Percentiles rank a stretch among this genome's conserved stretches.
phyloP scores from a whole-genome alignment of 2,797 vertebrate genomes.

The Valencia hispanica region DNA sequence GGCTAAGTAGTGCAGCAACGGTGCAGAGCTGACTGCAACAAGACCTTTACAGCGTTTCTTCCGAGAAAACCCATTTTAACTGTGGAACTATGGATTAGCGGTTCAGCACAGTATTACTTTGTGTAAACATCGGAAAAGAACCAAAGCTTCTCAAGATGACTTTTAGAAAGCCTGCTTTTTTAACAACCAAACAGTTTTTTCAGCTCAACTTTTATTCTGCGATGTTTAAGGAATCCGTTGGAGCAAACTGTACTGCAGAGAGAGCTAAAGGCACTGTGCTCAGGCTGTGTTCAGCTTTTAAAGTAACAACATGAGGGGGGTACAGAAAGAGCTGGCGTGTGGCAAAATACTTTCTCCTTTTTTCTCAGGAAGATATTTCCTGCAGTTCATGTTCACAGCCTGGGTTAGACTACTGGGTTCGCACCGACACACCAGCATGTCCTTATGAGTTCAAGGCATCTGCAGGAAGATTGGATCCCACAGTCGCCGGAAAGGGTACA shows the following conservation, averaged over 20 bases:
- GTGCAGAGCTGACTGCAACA: background rate
- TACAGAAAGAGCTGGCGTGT: background rate
- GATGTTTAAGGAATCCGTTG: background rate
- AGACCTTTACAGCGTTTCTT: background rate
- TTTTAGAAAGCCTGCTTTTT: constrained; percentile 11
- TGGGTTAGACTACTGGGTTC: constrained; percentile 5
- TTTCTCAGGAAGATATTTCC: constrained; percentile 31
- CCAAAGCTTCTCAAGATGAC: constrained; percentile 7
- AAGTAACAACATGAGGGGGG: background rate
- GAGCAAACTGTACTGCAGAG: constrained; percentile 25
- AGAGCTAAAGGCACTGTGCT: constrained; percentile 1
- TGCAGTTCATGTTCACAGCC: constrained; percentile 39
- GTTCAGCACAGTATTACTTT: constrained; percentile 19
- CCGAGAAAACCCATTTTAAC: constrained; percentile 17
- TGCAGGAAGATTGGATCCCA: constrained; percentile 65
- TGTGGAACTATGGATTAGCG: constrained; percentile 5
- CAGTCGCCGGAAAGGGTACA: constrained; percentile 52
- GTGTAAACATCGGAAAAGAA: background rate
- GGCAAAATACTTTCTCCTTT: constrained; percentile 28
- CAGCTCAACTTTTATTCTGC: background rate
- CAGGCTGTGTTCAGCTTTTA: constrained; percentile 6
- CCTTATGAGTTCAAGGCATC: constrained; percentile 46
- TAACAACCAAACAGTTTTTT: constrained; percentile 9
- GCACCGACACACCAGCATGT: constrained; percentile 25
- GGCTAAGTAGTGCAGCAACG: background rate